Conservation (phyloP, 2,113 vertebrate species). For the Kobus ellipsiprymnus region DNA sequence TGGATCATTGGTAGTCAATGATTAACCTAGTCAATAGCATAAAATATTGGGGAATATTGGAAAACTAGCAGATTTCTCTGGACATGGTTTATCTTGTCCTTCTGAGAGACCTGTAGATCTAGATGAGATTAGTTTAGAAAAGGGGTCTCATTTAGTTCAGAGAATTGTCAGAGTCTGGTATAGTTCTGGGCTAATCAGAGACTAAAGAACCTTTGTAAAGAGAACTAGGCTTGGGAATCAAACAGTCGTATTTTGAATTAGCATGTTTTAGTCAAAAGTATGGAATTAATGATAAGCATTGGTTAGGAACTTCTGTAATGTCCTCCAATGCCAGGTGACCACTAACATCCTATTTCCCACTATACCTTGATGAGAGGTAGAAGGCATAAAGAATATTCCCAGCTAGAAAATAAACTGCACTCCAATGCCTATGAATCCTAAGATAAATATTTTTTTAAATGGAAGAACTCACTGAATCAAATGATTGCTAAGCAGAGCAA, state of each 20-base stretch:
- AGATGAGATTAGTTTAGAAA: background rate
- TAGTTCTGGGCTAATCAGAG: background rate
- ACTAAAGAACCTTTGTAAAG: background rate
- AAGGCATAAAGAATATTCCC: background rate
- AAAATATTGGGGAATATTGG: background rate
- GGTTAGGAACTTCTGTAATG: background rate
- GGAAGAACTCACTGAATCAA: background rate
- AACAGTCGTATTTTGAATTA: background rate
- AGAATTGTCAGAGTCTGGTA: background rate
- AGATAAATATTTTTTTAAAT: background rate
- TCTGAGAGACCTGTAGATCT: background rate
- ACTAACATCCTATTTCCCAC: background rate
- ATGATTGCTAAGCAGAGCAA: background rate
- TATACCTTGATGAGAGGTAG: background rate
- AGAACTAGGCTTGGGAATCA: background rate
- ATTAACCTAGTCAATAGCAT: background rate
- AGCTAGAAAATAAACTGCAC: background rate
- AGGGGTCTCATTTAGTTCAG: background rate
- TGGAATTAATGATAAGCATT: background rate
- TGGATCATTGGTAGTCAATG: background rate
- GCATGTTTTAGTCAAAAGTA: background rate
- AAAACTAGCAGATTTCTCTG: background rate
- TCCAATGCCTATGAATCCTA: background rate
- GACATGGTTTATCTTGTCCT: background rate
- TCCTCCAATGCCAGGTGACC: background rate